Evolutionary conservation across 2,888 invertebrate genomes (phyloP).

Genomic region (Pammene aurita): DNA sequence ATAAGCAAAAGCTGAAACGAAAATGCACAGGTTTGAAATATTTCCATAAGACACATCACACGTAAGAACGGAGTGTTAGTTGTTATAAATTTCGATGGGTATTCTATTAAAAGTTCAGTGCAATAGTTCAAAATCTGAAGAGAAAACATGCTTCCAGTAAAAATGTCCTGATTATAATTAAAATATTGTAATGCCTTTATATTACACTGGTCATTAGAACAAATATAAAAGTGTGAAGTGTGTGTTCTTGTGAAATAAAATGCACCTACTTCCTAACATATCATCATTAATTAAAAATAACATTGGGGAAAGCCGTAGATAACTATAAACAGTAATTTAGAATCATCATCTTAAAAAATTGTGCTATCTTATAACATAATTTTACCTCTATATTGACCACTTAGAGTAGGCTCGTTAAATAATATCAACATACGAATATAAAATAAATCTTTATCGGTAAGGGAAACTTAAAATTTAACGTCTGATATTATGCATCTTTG

Average conservation of each 20-base stretch:
- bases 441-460: constrained; percentile 30
- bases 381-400: constrained; percentile 30
- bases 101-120: not conserved
- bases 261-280: constrained; percentile 2
- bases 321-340: constrained; percentile 15
- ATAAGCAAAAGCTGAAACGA: constrained; percentile 44
- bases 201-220: not conserved
- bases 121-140: not conserved
- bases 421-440: constrained; percentile 37
- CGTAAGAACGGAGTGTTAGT: not conserved
- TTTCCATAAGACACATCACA: constrained; percentile 19
- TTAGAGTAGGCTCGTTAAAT: constrained; percentile 32
- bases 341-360: constrained; percentile 23
- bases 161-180: not conserved
- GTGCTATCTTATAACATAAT: constrained; percentile 38
- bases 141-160: not conserved
- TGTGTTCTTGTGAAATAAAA: not conserved
- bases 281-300: not conserved
- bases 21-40: constrained; percentile 43
- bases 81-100: not conserved
- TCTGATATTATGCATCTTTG: constrained; percentile 33
- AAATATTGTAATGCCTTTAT: not conserved
- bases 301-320: constrained; percentile 19
- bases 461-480: constrained; percentile 33
- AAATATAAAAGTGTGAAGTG: not conserved